Percentiles rank a stretch among this genome's conserved stretches.
These are phyloP conservation scores for Chlorops oryzae DNA, from an alignment of 1,140 invertebrate genomes.

Conservation along the genomic window DNA sequence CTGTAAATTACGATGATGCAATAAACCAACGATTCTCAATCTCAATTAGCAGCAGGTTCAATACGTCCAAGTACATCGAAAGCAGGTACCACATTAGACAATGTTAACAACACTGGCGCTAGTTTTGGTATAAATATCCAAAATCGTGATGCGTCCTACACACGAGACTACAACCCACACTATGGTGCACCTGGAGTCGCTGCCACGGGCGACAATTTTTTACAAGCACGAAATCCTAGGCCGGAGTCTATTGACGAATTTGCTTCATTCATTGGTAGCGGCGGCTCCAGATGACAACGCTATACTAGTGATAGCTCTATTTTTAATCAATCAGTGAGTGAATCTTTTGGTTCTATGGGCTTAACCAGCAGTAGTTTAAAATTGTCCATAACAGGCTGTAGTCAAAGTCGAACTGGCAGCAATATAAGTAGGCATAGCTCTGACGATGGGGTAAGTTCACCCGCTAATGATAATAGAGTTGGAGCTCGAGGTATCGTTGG, in stretches of 20 bases:
- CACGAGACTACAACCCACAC: constrained; percentile 30
- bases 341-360: constrained; percentile 38
- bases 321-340: constrained; percentile 33
- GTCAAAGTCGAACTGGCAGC: constrained; percentile 29
- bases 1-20: constrained; percentile 15
- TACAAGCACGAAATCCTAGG: constrained; percentile 29
- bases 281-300: constrained; percentile 39
- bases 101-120: constrained; percentile 33
- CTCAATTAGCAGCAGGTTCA: constrained; percentile 44
- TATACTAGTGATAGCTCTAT: constrained; percentile 35
- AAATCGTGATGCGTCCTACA: constrained; percentile 18
- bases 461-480: constrained; percentile 32
- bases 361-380: constrained; percentile 38
- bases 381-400: constrained; percentile 20
- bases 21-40: constrained; percentile 31
- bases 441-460: constrained; percentile 42
- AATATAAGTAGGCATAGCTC: constrained; percentile 19
- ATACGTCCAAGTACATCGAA: constrained; percentile 16
- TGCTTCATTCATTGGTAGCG: constrained; percentile 36
- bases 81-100: constrained; percentile 38
- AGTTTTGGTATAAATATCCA: constrained; percentile 20
- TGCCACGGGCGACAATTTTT: constrained; percentile 28
- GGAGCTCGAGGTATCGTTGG: constrained; percentile 23
- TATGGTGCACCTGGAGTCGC: constrained; percentile 20
- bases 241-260: constrained; percentile 43